A percentile compares a stretch with the other conserved stretches of the same genome.
Evolutionary conservation across 53 echinoderm and acorn worm species (phyloP).

Genomic region (Crossaster papposus): DNA sequence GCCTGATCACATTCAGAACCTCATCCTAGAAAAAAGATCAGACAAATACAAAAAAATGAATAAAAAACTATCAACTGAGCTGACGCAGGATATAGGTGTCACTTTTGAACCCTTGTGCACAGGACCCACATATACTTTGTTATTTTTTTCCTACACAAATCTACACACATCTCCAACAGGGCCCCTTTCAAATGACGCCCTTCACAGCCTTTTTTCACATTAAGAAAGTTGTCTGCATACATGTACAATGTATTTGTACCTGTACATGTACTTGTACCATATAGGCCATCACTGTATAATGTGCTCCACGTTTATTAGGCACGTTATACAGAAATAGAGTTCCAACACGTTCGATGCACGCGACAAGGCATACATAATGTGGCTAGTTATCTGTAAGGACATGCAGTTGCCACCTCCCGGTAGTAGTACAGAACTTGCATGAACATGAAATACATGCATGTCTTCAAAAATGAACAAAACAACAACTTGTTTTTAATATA

Average conservation of each 20-base stretch:
- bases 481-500: too few species aligned
- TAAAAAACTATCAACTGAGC: not conserved
- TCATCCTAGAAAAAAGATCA: constrained; percentile 70
- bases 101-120: too few species aligned
- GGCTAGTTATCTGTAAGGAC: not conserved
- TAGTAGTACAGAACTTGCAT: too few species aligned
- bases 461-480: not conserved
- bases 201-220: not conserved
- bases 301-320: not conserved
- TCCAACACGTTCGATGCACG: not conserved
- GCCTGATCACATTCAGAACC: constrained; percentile 86
- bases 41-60: not conserved
- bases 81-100: not conserved
- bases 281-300: not conserved
- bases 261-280: too few species aligned
- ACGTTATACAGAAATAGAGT: not conserved
- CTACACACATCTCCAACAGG: too few species aligned
- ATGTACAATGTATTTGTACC: too few species aligned
- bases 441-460: too few species aligned
- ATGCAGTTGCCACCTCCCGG: too few species aligned
- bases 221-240: not conserved
- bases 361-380: not conserved
- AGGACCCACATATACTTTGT: too few species aligned
- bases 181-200: too few species aligned
- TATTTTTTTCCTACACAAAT: too few species aligned